A percentile compares a stretch with the other conserved stretches of the same genome.
These are phyloP conservation scores for Nannospalax galili DNA, from an alignment of 2,113 vertebrate genomes.

Conservation along the genomic window DNA sequence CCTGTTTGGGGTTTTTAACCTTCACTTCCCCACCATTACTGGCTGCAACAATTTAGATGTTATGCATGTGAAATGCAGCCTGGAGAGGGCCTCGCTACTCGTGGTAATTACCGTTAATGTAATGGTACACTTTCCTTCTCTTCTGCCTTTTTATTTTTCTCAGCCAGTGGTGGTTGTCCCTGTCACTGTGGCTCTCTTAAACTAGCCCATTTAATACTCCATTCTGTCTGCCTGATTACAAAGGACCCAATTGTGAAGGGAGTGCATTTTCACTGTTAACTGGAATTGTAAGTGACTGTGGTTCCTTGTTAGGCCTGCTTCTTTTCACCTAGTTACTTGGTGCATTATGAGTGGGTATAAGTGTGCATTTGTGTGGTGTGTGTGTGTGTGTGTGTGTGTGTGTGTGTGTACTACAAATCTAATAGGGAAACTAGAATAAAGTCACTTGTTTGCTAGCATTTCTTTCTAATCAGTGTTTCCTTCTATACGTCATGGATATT, in stretches of 20 bases:
- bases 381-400: too few species aligned
- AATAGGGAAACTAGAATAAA: conserved; percentile 30
- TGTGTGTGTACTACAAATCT: background rate
- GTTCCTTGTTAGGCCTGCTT: conserved; percentile 79
- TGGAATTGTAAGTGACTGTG: conserved; percentile 91
- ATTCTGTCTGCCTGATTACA: conserved; percentile 87
- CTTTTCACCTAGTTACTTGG: conserved; percentile 50
- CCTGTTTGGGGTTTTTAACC: background rate
- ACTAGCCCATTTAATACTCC: conserved; percentile 88
- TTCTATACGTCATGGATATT: conserved; percentile 71
- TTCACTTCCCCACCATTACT: background rate
- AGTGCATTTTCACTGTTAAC: conserved; percentile 82
- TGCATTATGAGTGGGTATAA: background rate
- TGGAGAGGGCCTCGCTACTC: conserved; percentile 34
- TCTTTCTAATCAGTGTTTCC: conserved; percentile 68
- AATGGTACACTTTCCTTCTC: conserved; percentile 79
- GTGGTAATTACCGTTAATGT: conserved; percentile 52
- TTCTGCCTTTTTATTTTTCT: conserved; percentile 88
- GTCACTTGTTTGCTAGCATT: conserved; percentile 71
- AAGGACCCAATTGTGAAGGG: conserved; percentile 85
- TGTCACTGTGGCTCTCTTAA: conserved; percentile 88
- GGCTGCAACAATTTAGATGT: background rate
- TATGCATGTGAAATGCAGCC: background rate
- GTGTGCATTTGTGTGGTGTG: too few species aligned
- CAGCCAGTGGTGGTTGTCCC: conserved; percentile 90